Percentiles rank a stretch among this genome's conserved stretches.
phyloP scores from a whole-genome alignment of 2,888 invertebrate species.

The Eristalis arbustorum region DNA sequence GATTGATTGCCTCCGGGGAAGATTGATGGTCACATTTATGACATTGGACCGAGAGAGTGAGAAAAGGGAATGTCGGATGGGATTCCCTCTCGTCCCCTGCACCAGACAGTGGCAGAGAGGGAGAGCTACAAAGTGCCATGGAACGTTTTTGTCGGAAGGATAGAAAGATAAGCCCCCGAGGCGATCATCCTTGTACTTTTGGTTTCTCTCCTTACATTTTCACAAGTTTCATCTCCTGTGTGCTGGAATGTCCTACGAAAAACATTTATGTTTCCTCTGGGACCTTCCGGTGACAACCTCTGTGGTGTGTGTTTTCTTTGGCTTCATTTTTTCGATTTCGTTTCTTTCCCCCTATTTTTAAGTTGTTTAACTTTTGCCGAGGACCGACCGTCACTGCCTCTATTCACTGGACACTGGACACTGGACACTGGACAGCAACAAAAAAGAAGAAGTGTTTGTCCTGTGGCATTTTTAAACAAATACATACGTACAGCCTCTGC shows the following conservation, averaged over 20 bases:
- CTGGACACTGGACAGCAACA: slow-evolving; percentile 38
- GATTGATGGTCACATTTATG: slow-evolving; percentile 48
- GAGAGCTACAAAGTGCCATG: slow-evolving; percentile 39
- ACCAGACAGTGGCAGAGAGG: neutral
- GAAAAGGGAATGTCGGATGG: slow-evolving; percentile 41
- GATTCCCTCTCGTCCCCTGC: slow-evolving; percentile 6
- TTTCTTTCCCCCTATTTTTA: neutral
- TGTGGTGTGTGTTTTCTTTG: slow-evolving; percentile 58
- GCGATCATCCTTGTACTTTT: slow-evolving; percentile 62
- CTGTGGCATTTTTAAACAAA: slow-evolving; percentile 55
- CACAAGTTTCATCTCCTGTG: slow-evolving; percentile 62
- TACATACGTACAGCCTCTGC: neutral
- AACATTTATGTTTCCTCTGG: slow-evolving; percentile 66
- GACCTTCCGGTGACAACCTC: slow-evolving; percentile 59
- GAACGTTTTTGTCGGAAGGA: slow-evolving; percentile 56
- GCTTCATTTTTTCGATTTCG: neutral
- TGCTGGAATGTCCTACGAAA: slow-evolving; percentile 60
- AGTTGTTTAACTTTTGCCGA: slow-evolving; percentile 10
- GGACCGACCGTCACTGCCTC: slow-evolving; percentile 11
- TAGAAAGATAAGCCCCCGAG: slow-evolving; percentile 52
- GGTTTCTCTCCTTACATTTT: slow-evolving; percentile 63
- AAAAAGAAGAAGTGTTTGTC: slow-evolving; percentile 24
- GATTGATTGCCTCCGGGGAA: slow-evolving; percentile 52
- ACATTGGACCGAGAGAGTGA: slow-evolving; percentile 17
- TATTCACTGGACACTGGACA: slow-evolving; percentile 57